phyloP scores from a whole-genome alignment of 2,888 invertebrate species.

The Toxonevra muliebris region DNA sequence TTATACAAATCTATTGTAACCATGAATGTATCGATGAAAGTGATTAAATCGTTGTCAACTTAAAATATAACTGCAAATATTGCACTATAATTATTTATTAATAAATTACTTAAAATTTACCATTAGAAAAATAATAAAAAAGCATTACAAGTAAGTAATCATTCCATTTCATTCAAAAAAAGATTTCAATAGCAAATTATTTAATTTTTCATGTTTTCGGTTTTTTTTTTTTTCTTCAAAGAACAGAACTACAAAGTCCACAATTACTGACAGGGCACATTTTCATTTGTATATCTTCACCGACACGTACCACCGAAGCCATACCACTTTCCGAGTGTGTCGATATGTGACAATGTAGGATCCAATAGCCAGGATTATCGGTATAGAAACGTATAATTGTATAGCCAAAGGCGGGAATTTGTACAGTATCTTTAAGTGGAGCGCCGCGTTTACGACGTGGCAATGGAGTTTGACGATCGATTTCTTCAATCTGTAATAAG shows the following conservation, averaged over 20 bases:
- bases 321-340: constrained; percentile 59
- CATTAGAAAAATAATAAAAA: constrained; percentile 8
- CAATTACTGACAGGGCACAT: constrained; percentile 60
- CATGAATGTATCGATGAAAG: too few relatives aligned
- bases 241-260: constrained; percentile 54
- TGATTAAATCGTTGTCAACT: too few relatives aligned
- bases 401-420: constrained; percentile 58
- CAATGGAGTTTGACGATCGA: constrained; percentile 52
- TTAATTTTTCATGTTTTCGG: background rate
- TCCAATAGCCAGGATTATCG: constrained; percentile 60
- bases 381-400: constrained; percentile 56
- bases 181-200: constrained; percentile 11
- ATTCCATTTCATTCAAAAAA: background rate
- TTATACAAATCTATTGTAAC: too few relatives aligned
- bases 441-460: constrained; percentile 50
- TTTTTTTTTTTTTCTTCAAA: constrained; percentile 24
- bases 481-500: constrained; percentile 50
- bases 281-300: constrained; percentile 57
- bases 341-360: constrained; percentile 59
- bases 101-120: constrained; percentile 20
- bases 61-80: background rate
- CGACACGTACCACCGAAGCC: constrained; percentile 57
- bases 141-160: constrained; percentile 2
- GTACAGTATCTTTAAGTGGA: constrained; percentile 58
- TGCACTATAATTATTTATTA: constrained; percentile 1